Evolutionary conservation across 2,113 vertebrate genomes (phyloP).

Genomic region (Atractosteus spatula): DNA sequence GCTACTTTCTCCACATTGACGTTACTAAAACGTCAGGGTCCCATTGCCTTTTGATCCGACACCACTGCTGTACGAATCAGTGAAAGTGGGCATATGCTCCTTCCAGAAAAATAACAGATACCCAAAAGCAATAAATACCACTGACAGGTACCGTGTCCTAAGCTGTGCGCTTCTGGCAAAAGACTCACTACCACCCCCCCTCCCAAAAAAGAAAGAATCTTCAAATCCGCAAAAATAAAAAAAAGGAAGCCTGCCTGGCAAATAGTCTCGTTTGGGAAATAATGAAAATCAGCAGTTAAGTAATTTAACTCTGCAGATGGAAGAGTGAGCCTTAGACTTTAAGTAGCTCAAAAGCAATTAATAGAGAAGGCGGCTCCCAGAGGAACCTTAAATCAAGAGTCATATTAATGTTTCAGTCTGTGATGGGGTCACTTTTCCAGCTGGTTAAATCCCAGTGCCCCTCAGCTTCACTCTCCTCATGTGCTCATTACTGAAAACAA

Average conservation of each 20-base stretch:
- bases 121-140: too few relatives aligned
- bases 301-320: slow-evolving; percentile 34
- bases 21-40: not conserved
- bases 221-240: too few relatives aligned
- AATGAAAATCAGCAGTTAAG: slow-evolving; percentile 30
- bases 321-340: slow-evolving; percentile 36
- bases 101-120: too few relatives aligned
- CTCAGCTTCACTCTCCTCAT: not conserved
- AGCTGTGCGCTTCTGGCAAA: too few relatives aligned
- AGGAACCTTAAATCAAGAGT: slow-evolving; percentile 22
- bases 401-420: slow-evolving; percentile 20
- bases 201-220: too few relatives aligned
- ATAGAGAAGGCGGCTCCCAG: slow-evolving; percentile 29
- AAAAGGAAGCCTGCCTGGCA: too few relatives aligned
- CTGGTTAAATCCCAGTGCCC: slow-evolving; percentile 10
- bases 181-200: too few relatives aligned
- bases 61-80: too few relatives aligned
- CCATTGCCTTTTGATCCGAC: too few relatives aligned
- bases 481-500: not conserved
- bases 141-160: too few relatives aligned
- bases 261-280: slow-evolving; percentile 1
- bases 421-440: slow-evolving; percentile 26
- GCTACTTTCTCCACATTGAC: not conserved
- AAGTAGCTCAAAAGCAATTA: slow-evolving; percentile 40
- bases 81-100: too few relatives aligned